Conservation (phyloP, 2,797 vertebrate species). For the Myiothlypis chrysogaster region DNA sequence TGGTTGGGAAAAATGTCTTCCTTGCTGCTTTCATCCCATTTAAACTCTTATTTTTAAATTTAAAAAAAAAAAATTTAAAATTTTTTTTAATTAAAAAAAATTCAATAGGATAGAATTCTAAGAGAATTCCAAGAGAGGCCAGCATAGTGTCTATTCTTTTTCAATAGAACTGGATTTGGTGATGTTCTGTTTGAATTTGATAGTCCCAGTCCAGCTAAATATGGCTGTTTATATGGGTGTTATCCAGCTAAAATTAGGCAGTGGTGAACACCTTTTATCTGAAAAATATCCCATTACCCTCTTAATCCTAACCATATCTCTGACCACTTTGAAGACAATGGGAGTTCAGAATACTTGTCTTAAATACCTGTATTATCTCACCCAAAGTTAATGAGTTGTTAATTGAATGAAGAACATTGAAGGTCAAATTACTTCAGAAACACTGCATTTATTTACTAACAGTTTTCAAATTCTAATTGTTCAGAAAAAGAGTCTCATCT, state of each 20-base stretch:
- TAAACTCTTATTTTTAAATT: not conserved
- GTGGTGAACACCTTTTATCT: not conserved
- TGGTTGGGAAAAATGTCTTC: not conserved
- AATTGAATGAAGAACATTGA: not conserved
- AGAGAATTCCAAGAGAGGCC: not conserved
- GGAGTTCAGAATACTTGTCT: not conserved
- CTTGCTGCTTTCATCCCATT: not conserved
- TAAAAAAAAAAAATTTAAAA: no score
- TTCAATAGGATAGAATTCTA: not conserved
- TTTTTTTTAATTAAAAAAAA: no score
- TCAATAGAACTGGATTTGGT: not conserved
- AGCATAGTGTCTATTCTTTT: accelerated
- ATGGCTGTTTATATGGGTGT: not conserved
- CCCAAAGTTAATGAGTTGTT: conserved; percentile 39
- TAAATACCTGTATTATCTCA: not conserved
- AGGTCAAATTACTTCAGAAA: conserved; percentile 48
- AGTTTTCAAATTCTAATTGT: conserved; percentile 63
- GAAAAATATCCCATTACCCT: not conserved
- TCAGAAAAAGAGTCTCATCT: conserved; percentile 47
- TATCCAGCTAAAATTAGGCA: not conserved
- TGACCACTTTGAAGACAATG: not conserved
- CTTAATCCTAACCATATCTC: not conserved
- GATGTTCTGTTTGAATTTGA: not conserved
- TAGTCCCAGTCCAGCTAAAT: not conserved
- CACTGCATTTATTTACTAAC: conserved; percentile 3